Base-by-base conservation (phyloP, 2,113 vertebrate genomes). In the Ophthalmolycus amberensis region DNA sequence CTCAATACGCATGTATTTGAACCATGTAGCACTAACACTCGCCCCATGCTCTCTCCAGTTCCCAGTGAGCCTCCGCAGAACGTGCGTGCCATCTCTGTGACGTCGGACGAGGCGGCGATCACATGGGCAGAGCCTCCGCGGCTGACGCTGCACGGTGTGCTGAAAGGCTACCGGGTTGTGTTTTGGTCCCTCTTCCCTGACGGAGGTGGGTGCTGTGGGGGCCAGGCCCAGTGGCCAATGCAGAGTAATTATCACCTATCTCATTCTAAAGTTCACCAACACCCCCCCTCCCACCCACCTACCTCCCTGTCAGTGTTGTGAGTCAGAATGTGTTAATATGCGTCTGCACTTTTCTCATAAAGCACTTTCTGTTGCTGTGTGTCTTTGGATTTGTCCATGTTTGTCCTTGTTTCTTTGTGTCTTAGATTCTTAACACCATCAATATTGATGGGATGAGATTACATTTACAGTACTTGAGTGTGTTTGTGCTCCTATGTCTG, bases 151-250 rank as follows among this genome's bases (percentile, higher is more conserved):
- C 99, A 99, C 2, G 98, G 98, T 4, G 97, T 99, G 88, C 95
- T 99, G 87, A 99, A 98, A 94, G 98, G 98, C 5, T 99, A 99
- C 90, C 94, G 98, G 0, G 97, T 99, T 91, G 97, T 99, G 93
- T 99, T 97, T 95, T 99, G 98, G 98, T 99, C 97, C 59, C 96
- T 99, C 89, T 99, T 97, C 88, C 95, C 97, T 71, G 98, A 99
- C 2, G 98, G 98, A 90, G 98, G 98, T 98, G 94, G 96, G 97
- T 95, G 91, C 91, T 94, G 91, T 93, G 91, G 92, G 90, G 91
- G 90, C 89, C 93, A 88, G 80, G 85, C 89, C 84, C 91, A 92
- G 79, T 91, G 92, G 90, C 92, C 92, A 58, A 94, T 90, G 89
- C 93, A 94, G 89, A 95, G 93, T 94, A 95, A 95, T 92, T 95